Evolutionary conservation across 1,140 invertebrate genomes (phyloP), one percentile per base, ranked within the genome.

Genomic region (Micrasema longulum): DNA sequence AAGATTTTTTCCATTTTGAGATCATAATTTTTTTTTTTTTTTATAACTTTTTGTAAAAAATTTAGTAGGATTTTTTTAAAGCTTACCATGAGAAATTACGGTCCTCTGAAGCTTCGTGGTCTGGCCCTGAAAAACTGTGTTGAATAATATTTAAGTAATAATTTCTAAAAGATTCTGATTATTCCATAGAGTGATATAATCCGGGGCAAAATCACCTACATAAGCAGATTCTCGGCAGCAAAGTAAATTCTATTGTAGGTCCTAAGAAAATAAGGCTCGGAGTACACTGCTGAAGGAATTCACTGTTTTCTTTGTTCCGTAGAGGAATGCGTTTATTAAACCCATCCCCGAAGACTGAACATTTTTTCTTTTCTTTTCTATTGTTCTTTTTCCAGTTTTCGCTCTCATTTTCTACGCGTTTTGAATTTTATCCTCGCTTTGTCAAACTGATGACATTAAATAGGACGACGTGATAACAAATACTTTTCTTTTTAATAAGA

Each of bases 251-350:
- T 45, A 45, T 45, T 45, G 14, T 45, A 12, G 41, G 41, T 45
- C 41, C 41, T 45, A 16, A 16, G 14, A 16, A 45, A 45, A 45
- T 45, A 45, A 45, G 41, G 41, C 26, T 7, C 26, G 26, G 3
- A 31, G 26, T 14, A 16, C 55, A 35, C 16, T 9, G 55, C n/a
- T 60, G 22, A 41, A 60, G 18, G 55, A 60, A 60, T 60, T 18
- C 55, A 16, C 55, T 60, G 36, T 60, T 60, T 60, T 60, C 55
- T 60, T 60, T 60, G 36, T 60, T 16, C n/a, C 16, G 55, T 10
- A 11, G 11, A 60, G 55, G 55, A 60, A 60, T 60, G 55, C 55
- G 55, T 60, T 60, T 60, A 60, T 60, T 60, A 60, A 60, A 60
- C 36, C 41, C 36, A 60, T 22, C 55, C 55, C 35, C 20, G 36